Evolutionary conservation across 2,888 invertebrate genomes (phyloP).

Genomic region (Drosophila mimetica): DNA sequence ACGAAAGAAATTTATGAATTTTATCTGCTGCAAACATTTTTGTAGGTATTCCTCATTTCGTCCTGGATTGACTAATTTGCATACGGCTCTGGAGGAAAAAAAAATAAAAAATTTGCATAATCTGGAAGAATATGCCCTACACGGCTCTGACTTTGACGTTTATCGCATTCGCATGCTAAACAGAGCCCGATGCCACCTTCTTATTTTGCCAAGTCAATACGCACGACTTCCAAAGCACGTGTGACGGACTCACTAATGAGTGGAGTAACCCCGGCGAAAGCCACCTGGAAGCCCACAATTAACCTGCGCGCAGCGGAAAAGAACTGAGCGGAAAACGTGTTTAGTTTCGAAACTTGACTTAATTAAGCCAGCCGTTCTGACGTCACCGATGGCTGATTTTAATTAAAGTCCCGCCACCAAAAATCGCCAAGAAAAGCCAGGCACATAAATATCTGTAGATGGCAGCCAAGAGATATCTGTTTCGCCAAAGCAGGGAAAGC

Average conservation of each 20-base stretch:
- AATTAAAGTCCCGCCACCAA: constrained; percentile 52
- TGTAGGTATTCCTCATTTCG: constrained; percentile 4
- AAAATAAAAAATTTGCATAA: constrained; percentile 34
- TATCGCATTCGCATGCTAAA: constrained; percentile 47
- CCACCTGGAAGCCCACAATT: constrained; percentile 11
- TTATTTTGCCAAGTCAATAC: constrained; percentile 31
- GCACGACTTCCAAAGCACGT: constrained; percentile 29
- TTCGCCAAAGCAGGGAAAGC: constrained; percentile 17
- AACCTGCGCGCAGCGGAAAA: constrained; percentile 1
- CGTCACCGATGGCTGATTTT: constrained; percentile 59
- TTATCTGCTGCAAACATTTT: constrained; percentile 7
- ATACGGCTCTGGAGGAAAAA: constrained; percentile 15
- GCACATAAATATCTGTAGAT: constrained; percentile 36
- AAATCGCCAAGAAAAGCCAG: constrained; percentile 5
- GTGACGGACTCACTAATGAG: constrained; percentile 35
- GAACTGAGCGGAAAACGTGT: constrained; percentile 3
- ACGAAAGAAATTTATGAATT: constrained; percentile 18
- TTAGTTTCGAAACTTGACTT: constrained; percentile 31
- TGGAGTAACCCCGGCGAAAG: constrained; percentile 21
- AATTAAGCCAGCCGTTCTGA: constrained; percentile 35
- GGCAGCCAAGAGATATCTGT: constrained; percentile 29
- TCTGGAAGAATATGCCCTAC: constrained; percentile 28
- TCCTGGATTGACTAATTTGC: constrained; percentile 37
- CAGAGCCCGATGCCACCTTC: constrained; percentile 26
- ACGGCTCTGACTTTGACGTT: constrained; percentile 24